A percentile compares a stretch with the other conserved stretches of the same genome.
Conservation (phyloP, 2,113 vertebrate species). For the Stigmatopora nigra region DNA sequence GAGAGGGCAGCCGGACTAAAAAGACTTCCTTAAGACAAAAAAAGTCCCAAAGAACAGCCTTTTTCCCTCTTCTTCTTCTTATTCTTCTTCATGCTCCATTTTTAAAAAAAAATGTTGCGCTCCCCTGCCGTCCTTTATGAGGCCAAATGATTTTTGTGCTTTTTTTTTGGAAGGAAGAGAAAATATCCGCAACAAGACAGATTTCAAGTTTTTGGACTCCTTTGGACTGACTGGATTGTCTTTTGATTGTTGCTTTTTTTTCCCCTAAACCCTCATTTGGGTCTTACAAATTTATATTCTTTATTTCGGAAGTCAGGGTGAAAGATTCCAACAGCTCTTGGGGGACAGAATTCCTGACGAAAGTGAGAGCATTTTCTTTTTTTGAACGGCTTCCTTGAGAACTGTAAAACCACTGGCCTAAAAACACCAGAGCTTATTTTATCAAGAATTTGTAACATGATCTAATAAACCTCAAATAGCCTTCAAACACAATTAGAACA, state of each 20-base stretch:
- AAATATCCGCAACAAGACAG: neutral
- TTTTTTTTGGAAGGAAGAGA: neutral
- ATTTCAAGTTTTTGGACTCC: neutral
- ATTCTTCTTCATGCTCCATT: conserved; percentile 31
- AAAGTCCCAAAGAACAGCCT: conserved; percentile 55
- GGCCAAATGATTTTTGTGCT: conserved; percentile 13
- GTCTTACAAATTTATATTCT: conserved; percentile 21
- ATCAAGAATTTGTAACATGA: neutral
- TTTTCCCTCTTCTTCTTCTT: conserved; percentile 18
- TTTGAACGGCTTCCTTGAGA: neutral
- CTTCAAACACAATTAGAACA: neutral
- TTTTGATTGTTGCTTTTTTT: neutral
- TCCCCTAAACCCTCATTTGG: neutral
- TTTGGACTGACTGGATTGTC: conserved; percentile 53
- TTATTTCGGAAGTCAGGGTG: conserved; percentile 51
- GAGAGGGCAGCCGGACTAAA: conserved; percentile 68
- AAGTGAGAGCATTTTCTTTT: conserved; percentile 13
- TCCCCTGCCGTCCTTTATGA: conserved; percentile 16
- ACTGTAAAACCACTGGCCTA: neutral
- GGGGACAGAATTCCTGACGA: conserved; percentile 27
- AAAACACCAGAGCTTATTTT: neutral
- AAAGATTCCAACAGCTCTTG: conserved; percentile 18
- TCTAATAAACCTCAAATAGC: neutral
- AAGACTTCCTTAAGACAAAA: conserved; percentile 72
- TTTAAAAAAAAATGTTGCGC: conserved; percentile 33